A percentile compares a stretch with the other conserved stretches of the same genome.
phyloP scores from a whole-genome alignment of 2,113 vertebrate genomes.

The Falcunculus frontatus region DNA sequence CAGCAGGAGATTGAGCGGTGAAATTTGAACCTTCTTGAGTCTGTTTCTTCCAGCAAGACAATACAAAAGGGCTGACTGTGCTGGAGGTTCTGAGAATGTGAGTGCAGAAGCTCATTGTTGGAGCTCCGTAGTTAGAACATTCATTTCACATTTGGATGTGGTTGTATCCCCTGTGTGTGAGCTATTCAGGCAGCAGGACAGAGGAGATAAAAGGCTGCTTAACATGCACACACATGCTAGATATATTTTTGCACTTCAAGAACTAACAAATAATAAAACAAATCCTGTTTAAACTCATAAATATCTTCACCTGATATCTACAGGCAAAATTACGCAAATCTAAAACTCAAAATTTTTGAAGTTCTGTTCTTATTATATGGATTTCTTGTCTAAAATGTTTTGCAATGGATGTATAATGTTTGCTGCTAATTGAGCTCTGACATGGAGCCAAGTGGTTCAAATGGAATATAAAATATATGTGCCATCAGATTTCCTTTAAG shows the following conservation, averaged over 20 bases:
- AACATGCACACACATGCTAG: not conserved
- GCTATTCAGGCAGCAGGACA: not conserved
- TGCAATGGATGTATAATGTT: not conserved
- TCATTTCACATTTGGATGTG: not conserved
- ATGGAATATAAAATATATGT: not conserved
- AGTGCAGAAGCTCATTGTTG: not conserved
- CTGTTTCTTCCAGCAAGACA: not conserved
- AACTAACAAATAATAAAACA: not conserved
- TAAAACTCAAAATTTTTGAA: not conserved
- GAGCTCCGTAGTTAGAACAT: not conserved
- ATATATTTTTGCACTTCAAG: not conserved
- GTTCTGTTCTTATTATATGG: not conserved
- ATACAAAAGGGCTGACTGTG: not conserved
- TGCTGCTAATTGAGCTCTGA: not conserved
- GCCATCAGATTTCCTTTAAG: not conserved
- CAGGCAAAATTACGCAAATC: not conserved
- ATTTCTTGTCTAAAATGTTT: not conserved
- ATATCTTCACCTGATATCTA: not conserved
- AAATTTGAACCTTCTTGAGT: constrained; percentile 13
- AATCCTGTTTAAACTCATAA: not conserved
- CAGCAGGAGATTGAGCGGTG: not conserved
- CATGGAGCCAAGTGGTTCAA: not conserved
- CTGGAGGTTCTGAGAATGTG: not conserved
- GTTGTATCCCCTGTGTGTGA: not conserved
- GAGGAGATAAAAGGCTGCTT: not conserved